phyloP scores from a whole-genome alignment of 2,888 invertebrate genomes.

The Platerodrilus igneus region DNA sequence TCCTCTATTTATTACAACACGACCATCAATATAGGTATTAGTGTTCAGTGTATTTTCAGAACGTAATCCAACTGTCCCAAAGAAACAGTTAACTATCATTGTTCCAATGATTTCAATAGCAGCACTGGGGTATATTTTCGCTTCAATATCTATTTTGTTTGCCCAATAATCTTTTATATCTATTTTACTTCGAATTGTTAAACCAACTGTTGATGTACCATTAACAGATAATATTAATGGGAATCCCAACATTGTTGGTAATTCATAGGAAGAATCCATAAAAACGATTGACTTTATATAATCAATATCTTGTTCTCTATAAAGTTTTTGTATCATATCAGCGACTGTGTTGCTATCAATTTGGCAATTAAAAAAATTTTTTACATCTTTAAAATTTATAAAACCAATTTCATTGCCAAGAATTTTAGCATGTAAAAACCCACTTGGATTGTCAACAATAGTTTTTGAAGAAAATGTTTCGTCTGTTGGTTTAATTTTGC shows the following conservation, averaged over 20 bases:
- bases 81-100: conserved; percentile 24
- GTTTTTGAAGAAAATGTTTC: conserved; percentile 20
- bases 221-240: conserved; percentile 27
- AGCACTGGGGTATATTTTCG: conserved; percentile 30
- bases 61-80: conserved; percentile 25
- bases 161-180: conserved; percentile 27
- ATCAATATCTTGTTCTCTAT: conserved; percentile 27
- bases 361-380: conserved; percentile 19
- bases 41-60: conserved; percentile 27
- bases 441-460: conserved; percentile 24
- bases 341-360: conserved; percentile 16
- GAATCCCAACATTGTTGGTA: conserved; percentile 31
- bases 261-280: conserved; percentile 25
- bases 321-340: conserved; percentile 23
- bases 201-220: conserved; percentile 28
- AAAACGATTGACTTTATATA: conserved; percentile 29
- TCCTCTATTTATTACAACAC: conserved; percentile 26
- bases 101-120: conserved; percentile 27
- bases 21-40: conserved; percentile 30
- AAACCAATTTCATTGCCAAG: conserved; percentile 31
- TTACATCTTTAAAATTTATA: conserved; percentile 23
- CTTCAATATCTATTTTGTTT: conserved; percentile 26
- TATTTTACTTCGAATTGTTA: conserved; percentile 27
- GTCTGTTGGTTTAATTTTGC: conserved; percentile 20
- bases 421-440: conserved; percentile 28